Evolutionary conservation across 2,797 vertebrate genomes (phyloP).

Genomic region (Amazona ochrocephala): DNA sequence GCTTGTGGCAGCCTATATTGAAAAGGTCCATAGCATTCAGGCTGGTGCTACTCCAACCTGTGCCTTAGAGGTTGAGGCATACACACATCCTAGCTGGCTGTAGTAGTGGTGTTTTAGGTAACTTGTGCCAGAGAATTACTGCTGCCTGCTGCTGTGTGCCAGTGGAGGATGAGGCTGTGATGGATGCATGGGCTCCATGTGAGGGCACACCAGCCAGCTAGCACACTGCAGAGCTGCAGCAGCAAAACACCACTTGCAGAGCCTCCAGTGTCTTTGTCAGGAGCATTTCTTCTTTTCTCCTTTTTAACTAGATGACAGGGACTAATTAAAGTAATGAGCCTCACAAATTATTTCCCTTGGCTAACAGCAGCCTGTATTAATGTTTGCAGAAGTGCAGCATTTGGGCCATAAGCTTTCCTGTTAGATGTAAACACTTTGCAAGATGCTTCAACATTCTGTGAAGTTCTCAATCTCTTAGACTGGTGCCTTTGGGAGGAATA

Average conservation of each 20-base stretch:
- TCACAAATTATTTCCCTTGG: conserved; percentile 72
- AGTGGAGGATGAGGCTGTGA: neutral
- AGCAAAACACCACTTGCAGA: conserved; percentile 34
- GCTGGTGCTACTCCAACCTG: neutral
- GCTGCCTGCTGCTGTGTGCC: neutral
- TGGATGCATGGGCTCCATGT: fast-evolving
- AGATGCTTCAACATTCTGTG: neutral
- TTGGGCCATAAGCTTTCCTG: conserved; percentile 17
- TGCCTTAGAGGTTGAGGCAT: too few species aligned
- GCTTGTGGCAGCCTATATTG: neutral
- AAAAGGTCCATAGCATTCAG: neutral
- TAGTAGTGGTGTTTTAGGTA: neutral
- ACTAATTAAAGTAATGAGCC: conserved; percentile 79
- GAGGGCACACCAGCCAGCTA: neutral
- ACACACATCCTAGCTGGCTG: neutral
- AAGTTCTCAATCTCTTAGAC: neutral
- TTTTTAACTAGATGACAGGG: conserved; percentile 76
- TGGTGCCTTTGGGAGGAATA: neutral
- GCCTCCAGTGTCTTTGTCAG: conserved; percentile 60
- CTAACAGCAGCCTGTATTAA: conserved; percentile 62
- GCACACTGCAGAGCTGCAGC: neutral
- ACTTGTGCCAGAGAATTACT: neutral
- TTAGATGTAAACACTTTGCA: neutral
- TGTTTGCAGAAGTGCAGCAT: conserved; percentile 49
- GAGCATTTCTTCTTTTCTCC: conserved; percentile 50